phyloP scores from a whole-genome alignment of 2,113 vertebrate genomes.

The Rissa tridactyla region DNA sequence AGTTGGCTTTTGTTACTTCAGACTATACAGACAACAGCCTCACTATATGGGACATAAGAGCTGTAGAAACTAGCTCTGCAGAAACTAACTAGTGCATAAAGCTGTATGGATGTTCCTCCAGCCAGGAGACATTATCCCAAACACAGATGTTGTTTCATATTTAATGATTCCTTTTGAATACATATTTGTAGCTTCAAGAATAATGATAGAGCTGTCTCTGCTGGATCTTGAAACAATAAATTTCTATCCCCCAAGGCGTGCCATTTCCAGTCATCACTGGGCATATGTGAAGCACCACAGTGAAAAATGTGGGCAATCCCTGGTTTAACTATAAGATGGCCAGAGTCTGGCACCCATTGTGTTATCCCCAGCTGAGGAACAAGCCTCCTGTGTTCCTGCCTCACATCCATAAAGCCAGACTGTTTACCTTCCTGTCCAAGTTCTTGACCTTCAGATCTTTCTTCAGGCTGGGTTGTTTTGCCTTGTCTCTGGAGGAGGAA shows the following conservation, averaged over 20 bases:
- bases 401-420: background rate
- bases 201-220: background rate
- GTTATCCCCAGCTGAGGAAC: background rate
- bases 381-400: background rate
- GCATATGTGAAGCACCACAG: background rate
- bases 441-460: background rate
- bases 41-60: background rate
- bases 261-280: background rate
- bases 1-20: background rate
- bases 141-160: background rate
- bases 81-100: background rate
- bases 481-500: background rate
- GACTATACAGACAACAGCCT: background rate
- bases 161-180: background rate
- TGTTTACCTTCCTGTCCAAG: background rate
- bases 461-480: background rate
- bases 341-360: background rate
- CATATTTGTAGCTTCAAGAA: background rate
- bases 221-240: background rate
- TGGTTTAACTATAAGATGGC: background rate
- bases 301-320: background rate
- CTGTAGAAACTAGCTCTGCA: background rate
- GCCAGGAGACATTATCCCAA: background rate
- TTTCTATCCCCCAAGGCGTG: fast-evolving
- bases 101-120: background rate